phyloP scores from a whole-genome alignment of 2,797 vertebrate species.

The Danionella dracula region DNA sequence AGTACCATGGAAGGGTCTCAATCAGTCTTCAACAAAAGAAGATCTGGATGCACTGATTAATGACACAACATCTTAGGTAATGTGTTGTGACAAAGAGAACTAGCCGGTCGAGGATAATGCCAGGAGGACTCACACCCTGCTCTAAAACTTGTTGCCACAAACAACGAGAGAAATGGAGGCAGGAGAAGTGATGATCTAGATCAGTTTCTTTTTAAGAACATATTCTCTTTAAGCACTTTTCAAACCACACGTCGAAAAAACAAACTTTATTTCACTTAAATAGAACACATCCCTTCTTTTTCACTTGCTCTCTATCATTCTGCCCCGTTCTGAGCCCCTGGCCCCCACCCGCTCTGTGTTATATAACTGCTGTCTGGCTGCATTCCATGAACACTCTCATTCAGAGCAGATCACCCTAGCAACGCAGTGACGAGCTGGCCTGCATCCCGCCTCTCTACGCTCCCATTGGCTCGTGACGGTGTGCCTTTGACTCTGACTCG shows the following conservation, averaged over 20 bases:
- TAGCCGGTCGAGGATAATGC: constrained; percentile 40
- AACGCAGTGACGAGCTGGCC: constrained; percentile 55
- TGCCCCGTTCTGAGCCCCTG: constrained; percentile 43
- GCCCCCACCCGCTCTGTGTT: constrained; percentile 60
- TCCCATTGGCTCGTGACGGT: constrained; percentile 50
- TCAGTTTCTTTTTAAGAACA: constrained; percentile 1
- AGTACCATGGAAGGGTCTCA: neutral
- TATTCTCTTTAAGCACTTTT: neutral
- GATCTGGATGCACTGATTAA: constrained; percentile 37
- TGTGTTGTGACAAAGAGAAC: constrained; percentile 42
- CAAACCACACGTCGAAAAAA: neutral
- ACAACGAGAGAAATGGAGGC: neutral
- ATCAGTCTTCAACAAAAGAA: constrained; percentile 6
- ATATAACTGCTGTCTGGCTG: constrained; percentile 72
- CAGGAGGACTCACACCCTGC: constrained; percentile 43
- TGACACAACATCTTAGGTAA: constrained; percentile 62
- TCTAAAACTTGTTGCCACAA: constrained; percentile 37
- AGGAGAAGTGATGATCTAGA: neutral
- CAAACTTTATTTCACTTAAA: neutral
- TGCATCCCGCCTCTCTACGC: neutral
- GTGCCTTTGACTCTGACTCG: constrained; percentile 48
- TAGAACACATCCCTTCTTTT: neutral
- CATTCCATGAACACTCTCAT: constrained; percentile 71
- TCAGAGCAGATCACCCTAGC: constrained; percentile 67
- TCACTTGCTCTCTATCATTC: constrained; percentile 43